Percentiles rank a stretch among this genome's conserved stretches.
These are phyloP conservation scores for Branchinecta sandiegonensis DNA, from an alignment of 2,888 invertebrate genomes.

Conservation along the genomic window DNA sequence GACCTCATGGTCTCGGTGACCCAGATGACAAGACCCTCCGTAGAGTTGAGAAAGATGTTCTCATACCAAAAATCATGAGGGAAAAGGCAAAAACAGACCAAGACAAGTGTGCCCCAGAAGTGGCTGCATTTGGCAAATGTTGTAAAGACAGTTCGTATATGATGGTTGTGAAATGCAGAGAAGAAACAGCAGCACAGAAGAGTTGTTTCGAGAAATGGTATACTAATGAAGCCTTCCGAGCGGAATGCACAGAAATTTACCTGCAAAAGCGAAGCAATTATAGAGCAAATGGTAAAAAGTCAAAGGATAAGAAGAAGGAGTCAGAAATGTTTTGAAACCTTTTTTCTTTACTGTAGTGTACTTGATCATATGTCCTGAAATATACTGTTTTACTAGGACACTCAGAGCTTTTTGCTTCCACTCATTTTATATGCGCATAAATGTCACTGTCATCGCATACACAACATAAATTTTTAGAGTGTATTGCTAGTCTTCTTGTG, in stretches of 20 bases:
- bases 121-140: conserved; percentile 34
- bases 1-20: conserved; percentile 32
- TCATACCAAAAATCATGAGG: conserved; percentile 38
- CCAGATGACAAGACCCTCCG: conserved; percentile 37
- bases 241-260: conserved; percentile 32
- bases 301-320: conserved; percentile 7
- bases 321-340: conserved; percentile 1
- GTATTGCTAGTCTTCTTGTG: too few relatives aligned
- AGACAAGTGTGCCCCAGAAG: conserved; percentile 34
- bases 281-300: conserved; percentile 32
- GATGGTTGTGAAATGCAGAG: conserved; percentile 32
- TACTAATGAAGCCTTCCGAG: conserved; percentile 31
- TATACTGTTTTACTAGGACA: too few relatives aligned
- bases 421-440: too few relatives aligned
- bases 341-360: too few relatives aligned
- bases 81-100: conserved; percentile 33
- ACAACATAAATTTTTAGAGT: too few relatives aligned
- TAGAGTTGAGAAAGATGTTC: conserved; percentile 37
- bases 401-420: too few relatives aligned
- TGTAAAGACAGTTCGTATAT: conserved; percentile 31
- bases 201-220: conserved; percentile 33
- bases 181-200: conserved; percentile 30
- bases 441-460: too few relatives aligned
- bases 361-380: too few relatives aligned
- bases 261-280: conserved; percentile 33